Conservation (phyloP, 2,113 vertebrate species). For the Chlorocebus sabaeus region DNA sequence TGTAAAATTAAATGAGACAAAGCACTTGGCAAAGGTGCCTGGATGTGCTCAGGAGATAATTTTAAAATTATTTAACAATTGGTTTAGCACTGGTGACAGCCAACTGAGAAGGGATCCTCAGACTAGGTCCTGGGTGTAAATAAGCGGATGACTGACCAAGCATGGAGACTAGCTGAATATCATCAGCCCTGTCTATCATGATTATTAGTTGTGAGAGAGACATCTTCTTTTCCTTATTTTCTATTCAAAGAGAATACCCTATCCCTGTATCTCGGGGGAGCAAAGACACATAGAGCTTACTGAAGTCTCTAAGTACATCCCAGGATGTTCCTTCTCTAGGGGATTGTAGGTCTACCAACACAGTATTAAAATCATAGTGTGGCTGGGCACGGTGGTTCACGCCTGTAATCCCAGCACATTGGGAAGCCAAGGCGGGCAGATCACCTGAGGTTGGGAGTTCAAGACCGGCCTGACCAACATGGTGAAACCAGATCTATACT, state of each 20-base stretch:
- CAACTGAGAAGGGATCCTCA: not conserved
- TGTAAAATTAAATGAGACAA: conserved; percentile 24
- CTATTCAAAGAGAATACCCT: not conserved
- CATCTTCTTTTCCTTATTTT: not conserved
- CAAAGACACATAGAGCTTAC: not conserved
- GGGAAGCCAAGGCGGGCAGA: too few relatives aligned
- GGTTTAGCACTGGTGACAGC: not conserved
- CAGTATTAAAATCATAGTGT: not conserved
- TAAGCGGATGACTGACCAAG: not conserved
- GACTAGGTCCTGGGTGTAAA: not conserved
- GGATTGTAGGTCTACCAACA: not conserved
- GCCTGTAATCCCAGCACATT: too few relatives aligned
- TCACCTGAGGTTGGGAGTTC: too few relatives aligned
- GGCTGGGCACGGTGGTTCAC: too few relatives aligned
- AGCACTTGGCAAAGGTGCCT: conserved; percentile 15
- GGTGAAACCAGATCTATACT: too few relatives aligned
- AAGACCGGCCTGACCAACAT: too few relatives aligned
- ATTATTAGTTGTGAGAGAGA: not conserved
- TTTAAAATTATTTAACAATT: not conserved
- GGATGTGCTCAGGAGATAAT: not conserved
- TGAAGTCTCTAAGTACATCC: not conserved
- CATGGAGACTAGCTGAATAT: not conserved
- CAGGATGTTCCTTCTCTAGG: not conserved
- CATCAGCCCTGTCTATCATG: not conserved
- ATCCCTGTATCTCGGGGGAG: not conserved